Conservation (phyloP, 2,797 vertebrate species). For the Amniataba percoides region DNA sequence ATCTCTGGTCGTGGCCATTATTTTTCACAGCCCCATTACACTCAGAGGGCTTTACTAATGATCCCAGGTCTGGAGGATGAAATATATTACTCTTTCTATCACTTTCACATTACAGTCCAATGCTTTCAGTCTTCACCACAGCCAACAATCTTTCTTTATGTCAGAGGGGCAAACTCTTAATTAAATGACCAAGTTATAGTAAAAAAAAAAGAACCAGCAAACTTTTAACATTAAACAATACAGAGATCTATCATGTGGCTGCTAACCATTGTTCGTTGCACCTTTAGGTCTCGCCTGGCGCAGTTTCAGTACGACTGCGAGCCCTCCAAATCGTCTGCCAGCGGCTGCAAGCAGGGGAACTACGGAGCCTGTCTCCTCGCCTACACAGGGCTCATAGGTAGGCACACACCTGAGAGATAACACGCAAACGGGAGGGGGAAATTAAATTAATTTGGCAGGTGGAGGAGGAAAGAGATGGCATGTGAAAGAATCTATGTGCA, state of each 20-base stretch:
- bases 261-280: constrained; percentile 37
- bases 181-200: constrained; percentile 57
- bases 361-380: constrained; percentile 84
- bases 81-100: constrained; percentile 79
- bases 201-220: constrained; percentile 21
- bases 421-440: not conserved
- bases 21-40: constrained; percentile 83
- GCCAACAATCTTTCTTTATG: constrained; percentile 67
- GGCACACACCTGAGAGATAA: constrained; percentile 48
- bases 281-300: constrained; percentile 84
- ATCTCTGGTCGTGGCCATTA: constrained; percentile 85
- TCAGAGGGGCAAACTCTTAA: constrained; percentile 62
- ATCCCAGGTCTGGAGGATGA: constrained; percentile 77
- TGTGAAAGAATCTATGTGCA: not conserved
- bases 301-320: constrained; percentile 87
- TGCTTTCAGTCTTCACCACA: constrained; percentile 53
- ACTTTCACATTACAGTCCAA: constrained; percentile 75
- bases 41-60: constrained; percentile 83
- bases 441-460: constrained; percentile 17
- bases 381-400: constrained; percentile 88
- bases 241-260: constrained; percentile 6
- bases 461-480: constrained; percentile 13
- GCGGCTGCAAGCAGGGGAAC: constrained; percentile 83
- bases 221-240: constrained; percentile 40
- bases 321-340: constrained; percentile 77